phyloP scores from a whole-genome alignment of 2,113 vertebrate genomes.

The Ranitomeya imitator region DNA sequence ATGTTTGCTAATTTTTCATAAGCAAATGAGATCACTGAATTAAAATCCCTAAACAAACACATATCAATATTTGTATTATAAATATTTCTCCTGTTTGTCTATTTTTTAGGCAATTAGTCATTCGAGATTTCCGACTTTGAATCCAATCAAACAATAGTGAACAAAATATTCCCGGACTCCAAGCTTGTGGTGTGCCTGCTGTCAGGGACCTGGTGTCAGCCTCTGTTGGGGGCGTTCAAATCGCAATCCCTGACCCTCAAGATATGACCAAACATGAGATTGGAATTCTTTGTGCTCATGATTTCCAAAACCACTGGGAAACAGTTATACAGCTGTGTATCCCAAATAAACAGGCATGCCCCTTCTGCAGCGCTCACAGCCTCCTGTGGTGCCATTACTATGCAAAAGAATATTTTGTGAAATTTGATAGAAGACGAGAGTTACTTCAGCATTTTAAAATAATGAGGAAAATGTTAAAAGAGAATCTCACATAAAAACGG shows the following conservation, averaged over 20 bases:
- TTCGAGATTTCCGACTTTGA: constrained; percentile 10
- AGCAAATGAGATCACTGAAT: constrained; percentile 47
- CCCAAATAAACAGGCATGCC: constrained; percentile 46
- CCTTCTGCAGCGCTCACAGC: constrained; percentile 37
- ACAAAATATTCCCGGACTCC: constrained; percentile 29
- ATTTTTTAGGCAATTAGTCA: constrained; percentile 30
- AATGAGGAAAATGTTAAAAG: background rate
- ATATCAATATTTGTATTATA: constrained; percentile 27
- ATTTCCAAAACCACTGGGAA: constrained; percentile 44
- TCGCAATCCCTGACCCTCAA: constrained; percentile 31
- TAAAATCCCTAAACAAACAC: constrained; percentile 31
- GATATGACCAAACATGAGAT: constrained; percentile 42
- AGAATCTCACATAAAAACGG: too few relatives aligned
- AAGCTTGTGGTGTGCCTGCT: constrained; percentile 16
- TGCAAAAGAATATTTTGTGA: constrained; percentile 42
- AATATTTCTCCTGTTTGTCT: constrained; percentile 37
- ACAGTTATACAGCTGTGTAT: constrained; percentile 48
- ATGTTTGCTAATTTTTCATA: background rate
- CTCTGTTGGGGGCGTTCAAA: constrained; percentile 34
- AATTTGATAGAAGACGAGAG: constrained; percentile 32
- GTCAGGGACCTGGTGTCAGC: constrained; percentile 30
- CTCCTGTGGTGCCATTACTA: constrained; percentile 37
- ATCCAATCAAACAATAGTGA: constrained; percentile 22
- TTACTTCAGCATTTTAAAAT: constrained; percentile 41
- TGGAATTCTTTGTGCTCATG: constrained; percentile 29